Evolutionary conservation across 2,113 vertebrate genomes (phyloP).

Genomic region (Sebastes schlegelii): DNA sequence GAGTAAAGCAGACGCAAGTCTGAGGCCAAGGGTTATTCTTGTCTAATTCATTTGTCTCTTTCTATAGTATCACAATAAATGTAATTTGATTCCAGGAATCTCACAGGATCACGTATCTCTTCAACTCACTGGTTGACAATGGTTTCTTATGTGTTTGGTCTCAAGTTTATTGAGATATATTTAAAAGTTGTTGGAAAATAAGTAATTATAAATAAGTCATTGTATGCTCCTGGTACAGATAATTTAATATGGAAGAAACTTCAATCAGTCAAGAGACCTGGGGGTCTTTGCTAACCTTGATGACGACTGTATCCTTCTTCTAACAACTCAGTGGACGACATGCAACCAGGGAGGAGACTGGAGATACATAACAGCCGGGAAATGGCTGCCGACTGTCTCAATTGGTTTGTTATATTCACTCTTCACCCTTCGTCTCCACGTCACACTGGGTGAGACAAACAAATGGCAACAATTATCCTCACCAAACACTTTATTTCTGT

Average conservation of each 20-base stretch:
- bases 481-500: slow-evolving; percentile 15
- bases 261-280: slow-evolving; percentile 8
- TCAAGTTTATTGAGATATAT: neutral
- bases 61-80: neutral
- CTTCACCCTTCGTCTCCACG: neutral
- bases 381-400: neutral
- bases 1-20: neutral
- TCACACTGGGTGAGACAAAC: slow-evolving; percentile 20
- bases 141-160: neutral
- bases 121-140: neutral
- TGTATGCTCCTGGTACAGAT: neutral
- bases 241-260: slow-evolving; percentile 18
- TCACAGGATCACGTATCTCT: neutral
- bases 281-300: slow-evolving; percentile 7
- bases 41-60: neutral
- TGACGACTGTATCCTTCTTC: neutral
- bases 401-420: slow-evolving; percentile 9
- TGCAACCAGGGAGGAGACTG: neutral
- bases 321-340: neutral
- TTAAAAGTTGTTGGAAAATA: neutral
- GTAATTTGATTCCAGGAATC: neutral
- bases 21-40: neutral
- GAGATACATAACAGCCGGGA: neutral
- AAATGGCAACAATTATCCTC: slow-evolving; percentile 17
- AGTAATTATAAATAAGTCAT: neutral